Evolutionary conservation across 2,888 invertebrate species (phyloP).

Genomic region (Macrophya annulata): DNA sequence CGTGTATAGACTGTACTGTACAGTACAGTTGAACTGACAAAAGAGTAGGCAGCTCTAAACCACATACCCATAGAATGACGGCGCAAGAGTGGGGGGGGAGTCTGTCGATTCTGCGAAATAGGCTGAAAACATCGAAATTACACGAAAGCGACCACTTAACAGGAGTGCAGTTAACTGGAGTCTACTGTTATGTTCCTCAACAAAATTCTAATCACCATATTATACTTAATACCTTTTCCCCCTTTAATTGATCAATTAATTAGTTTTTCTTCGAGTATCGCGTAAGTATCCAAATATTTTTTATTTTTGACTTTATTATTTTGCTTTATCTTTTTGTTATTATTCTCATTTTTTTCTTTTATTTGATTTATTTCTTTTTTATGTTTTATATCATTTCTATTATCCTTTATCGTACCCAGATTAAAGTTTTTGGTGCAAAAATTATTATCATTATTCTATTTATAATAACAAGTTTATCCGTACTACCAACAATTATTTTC

Average conservation of each 20-base stretch:
- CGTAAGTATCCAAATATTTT: neutral
- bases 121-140: too few species aligned
- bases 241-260: neutral
- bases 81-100: too few species aligned
- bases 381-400: conserved; percentile 6
- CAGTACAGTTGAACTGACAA: too few species aligned
- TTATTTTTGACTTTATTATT: neutral
- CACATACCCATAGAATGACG: too few species aligned
- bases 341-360: neutral
- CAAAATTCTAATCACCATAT: neutral
- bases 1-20: too few species aligned
- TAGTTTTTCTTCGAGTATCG: neutral
- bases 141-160: too few species aligned
- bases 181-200: too few species aligned
- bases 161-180: too few species aligned
- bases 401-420: conserved; percentile 8
- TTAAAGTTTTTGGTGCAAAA: conserved; percentile 41
- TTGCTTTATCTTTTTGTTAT: neutral
- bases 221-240: neutral
- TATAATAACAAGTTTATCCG: conserved; percentile 52
- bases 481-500: conserved; percentile 55
- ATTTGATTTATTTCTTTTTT: neutral
- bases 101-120: too few species aligned
- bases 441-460: conserved; percentile 42
- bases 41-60: too few species aligned